phyloP scores from a whole-genome alignment of 1,140 invertebrate genomes.

The Eumeta japonica region DNA sequence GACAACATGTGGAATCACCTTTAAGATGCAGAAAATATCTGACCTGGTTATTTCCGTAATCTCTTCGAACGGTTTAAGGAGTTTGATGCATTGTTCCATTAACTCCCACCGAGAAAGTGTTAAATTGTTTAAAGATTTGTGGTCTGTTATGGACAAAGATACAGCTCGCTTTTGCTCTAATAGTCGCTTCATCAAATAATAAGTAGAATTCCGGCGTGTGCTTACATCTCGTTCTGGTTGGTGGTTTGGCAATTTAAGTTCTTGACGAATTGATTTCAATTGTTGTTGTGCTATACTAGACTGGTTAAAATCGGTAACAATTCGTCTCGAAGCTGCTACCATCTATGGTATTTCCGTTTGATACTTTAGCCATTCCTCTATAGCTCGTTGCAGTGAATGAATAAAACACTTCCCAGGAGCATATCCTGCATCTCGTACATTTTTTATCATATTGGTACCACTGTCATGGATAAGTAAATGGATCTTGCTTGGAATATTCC shows the following conservation, averaged over 20 bases:
- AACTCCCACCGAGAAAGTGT: conserved; percentile 15
- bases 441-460: conserved; percentile 28
- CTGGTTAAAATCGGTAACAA: conserved; percentile 25
- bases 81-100: conserved; percentile 17
- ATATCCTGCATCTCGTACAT: conserved; percentile 14
- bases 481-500: conserved; percentile 15
- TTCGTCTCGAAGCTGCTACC: conserved; percentile 15
- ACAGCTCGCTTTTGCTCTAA: no score
- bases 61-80: no score
- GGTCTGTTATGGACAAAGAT: conserved; percentile 21
- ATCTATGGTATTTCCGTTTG: conserved; percentile 17
- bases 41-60: conserved; percentile 21
- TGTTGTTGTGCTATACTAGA: conserved; percentile 17
- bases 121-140: conserved; percentile 15
- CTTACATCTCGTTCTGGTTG: conserved; percentile 23
- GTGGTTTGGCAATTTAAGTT: no score
- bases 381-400: conserved; percentile 19
- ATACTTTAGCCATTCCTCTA: conserved; percentile 13
- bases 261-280: conserved; percentile 20
- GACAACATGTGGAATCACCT: conserved; percentile 19
- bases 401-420: conserved; percentile 25
- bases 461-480: conserved; percentile 19
- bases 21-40: conserved; percentile 14
- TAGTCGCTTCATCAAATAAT: no score
- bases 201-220: no score